These are phyloP conservation scores for Caradrina clavipalpis DNA, from an alignment of 2,888 invertebrate genomes.

Conservation along the genomic window DNA sequence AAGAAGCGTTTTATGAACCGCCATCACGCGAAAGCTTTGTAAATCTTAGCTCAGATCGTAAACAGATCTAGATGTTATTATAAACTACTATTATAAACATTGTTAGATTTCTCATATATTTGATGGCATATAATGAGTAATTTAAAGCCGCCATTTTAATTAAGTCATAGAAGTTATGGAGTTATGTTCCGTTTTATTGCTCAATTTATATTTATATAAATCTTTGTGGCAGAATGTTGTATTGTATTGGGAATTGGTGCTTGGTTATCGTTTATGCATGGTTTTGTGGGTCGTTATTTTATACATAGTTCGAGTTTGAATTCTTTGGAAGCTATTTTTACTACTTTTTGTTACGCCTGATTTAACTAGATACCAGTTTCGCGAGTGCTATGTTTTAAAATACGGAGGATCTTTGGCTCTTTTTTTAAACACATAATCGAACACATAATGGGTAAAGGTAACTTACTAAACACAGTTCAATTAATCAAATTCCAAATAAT, in stretches of 20 bases:
- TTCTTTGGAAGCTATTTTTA: neutral
- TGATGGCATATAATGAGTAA: conserved; percentile 48
- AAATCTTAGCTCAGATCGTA: conserved; percentile 58
- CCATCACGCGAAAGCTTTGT: conserved; percentile 63
- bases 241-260: conserved; percentile 30
- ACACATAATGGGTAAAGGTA: neutral
- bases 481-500: conserved; percentile 1
- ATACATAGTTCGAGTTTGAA: neutral
- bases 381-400: neutral
- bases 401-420: neutral
- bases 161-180: conserved; percentile 52
- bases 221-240: conserved; percentile 17
- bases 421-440: neutral
- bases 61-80: conserved; percentile 57
- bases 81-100: conserved; percentile 57
- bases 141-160: conserved; percentile 56
- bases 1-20: conserved; percentile 61
- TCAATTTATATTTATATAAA: conserved; percentile 37
- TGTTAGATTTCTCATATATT: conserved; percentile 52
- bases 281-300: conserved; percentile 10
- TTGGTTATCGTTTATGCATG: conserved; percentile 32
- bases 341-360: neutral
- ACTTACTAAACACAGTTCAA: neutral
- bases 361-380: neutral
- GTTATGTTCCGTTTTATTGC: conserved; percentile 34